These are phyloP conservation scores for Exaiptasia diaphana DNA, from an alignment of 64 coral and sea anemone species.

Conservation along the genomic window DNA sequence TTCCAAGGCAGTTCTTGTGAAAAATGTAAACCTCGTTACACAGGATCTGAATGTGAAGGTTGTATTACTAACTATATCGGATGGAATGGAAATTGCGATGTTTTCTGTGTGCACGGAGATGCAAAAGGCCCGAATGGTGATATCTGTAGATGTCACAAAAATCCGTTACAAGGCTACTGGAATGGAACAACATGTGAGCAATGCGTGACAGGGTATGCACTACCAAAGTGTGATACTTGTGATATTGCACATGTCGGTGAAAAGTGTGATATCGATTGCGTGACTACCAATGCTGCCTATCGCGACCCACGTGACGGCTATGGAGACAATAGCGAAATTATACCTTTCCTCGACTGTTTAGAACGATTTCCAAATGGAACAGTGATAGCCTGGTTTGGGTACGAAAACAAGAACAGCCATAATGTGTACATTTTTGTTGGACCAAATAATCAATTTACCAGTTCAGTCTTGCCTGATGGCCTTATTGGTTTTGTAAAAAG, in stretches of 20 bases:
- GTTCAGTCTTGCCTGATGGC: conserved; percentile 63
- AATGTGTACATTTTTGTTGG: conserved; percentile 71
- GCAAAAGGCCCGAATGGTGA: conserved; percentile 70
- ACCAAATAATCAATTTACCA: conserved; percentile 59
- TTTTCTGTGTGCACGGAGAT: conserved; percentile 71
- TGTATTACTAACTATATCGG: conserved; percentile 74
- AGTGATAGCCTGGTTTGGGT: conserved; percentile 80
- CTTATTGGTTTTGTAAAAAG: conserved; percentile 57
- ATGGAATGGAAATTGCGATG: conserved; percentile 60
- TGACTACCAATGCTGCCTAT: conserved; percentile 62
- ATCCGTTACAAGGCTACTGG: conserved; percentile 58
- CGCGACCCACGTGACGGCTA: conserved; percentile 60
- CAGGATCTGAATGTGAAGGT: conserved; percentile 73
- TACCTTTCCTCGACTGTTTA: conserved; percentile 69
- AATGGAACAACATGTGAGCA: conserved; percentile 79
- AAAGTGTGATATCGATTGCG: conserved; percentile 70
- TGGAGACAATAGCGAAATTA: conserved; percentile 44
- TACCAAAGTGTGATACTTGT: conserved; percentile 63
- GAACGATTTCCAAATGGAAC: conserved; percentile 37
- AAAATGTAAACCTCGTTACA: conserved; percentile 63
- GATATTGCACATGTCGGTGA: conserved; percentile 70
- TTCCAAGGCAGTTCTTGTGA: conserved; percentile 82
- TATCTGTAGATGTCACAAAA: conserved; percentile 57
- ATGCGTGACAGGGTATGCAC: conserved; percentile 67
- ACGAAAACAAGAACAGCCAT: conserved; percentile 69